These are phyloP conservation scores for Chloroceryle inda DNA, from an alignment of 2,797 vertebrate genomes.

Conservation along the genomic window DNA sequence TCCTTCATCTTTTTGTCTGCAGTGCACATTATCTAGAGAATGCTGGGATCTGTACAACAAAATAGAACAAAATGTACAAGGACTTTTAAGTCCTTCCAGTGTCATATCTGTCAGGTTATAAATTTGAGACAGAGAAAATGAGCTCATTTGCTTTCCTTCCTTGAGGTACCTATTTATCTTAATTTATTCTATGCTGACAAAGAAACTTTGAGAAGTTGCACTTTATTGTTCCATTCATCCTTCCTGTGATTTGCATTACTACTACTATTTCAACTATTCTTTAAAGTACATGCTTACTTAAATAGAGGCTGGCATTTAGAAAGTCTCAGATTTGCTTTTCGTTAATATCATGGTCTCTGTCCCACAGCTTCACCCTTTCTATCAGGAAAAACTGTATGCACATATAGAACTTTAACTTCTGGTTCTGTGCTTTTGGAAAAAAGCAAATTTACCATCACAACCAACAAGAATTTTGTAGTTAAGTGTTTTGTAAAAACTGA, in stretches of 20 bases:
- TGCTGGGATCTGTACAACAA: slow-evolving; percentile 6
- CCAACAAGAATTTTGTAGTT: background rate
- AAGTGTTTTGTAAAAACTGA: background rate
- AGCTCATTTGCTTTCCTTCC: background rate
- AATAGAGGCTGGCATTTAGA: background rate
- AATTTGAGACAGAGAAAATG: background rate
- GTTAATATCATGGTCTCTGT: background rate
- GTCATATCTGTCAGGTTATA: slow-evolving; percentile 36
- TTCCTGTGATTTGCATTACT: background rate
- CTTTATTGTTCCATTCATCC: background rate
- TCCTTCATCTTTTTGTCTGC: slow-evolving; percentile 46
- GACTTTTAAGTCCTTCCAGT: slow-evolving; percentile 1
- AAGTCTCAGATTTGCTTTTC: background rate
- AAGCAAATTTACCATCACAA: background rate
- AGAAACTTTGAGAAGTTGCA: background rate
- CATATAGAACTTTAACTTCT: background rate
- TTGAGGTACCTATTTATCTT: background rate
- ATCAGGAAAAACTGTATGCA: background rate
- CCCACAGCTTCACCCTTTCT: background rate
- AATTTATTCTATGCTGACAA: background rate
- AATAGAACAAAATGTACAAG: background rate
- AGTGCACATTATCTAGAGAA: slow-evolving; percentile 21
- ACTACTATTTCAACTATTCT: background rate
- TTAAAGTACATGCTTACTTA: background rate
- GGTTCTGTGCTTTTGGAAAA: background rate